Conservation (phyloP, 2,888 invertebrate genomes). For the Diarsia mendica region DNA sequence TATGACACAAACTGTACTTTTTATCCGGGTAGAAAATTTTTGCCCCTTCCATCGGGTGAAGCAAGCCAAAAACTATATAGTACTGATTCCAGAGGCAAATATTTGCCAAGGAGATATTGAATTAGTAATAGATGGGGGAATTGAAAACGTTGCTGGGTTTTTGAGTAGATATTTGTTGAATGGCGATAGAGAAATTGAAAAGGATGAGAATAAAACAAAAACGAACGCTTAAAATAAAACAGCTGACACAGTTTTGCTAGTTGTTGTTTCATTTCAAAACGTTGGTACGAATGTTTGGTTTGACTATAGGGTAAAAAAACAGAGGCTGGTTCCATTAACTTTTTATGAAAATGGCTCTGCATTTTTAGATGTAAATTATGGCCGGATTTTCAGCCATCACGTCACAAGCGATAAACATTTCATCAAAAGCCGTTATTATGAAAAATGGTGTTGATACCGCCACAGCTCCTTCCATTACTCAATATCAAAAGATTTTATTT, state of each 20-base stretch:
- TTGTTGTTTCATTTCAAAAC: constrained; percentile 6
- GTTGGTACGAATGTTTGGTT: neutral
- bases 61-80: too few relatives aligned
- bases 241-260: constrained; percentile 10
- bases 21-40: too few relatives aligned
- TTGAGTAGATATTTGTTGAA: neutral
- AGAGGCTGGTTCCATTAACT: neutral
- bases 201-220: neutral
- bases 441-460: constrained; percentile 31
- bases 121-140: constrained; percentile 16
- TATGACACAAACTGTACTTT: too few relatives aligned
- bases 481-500: constrained; percentile 13
- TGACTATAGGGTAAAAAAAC: constrained; percentile 10
- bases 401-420: constrained; percentile 24
- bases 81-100: constrained; percentile 40
- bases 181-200: constrained; percentile 13
- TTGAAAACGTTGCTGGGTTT: constrained; percentile 11
- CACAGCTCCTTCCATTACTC: constrained; percentile 20
- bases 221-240: too few relatives aligned
- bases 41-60: too few relatives aligned
- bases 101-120: constrained; percentile 41
- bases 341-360: constrained; percentile 1
- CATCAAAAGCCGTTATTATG: constrained; percentile 12
- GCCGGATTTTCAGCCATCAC: neutral
- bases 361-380: constrained; percentile 9